Percentiles rank a stretch among this genome's conserved stretches.
Evolutionary conservation across 2,888 invertebrate genomes (phyloP).

Genomic region (Octodonta nipae): DNA sequence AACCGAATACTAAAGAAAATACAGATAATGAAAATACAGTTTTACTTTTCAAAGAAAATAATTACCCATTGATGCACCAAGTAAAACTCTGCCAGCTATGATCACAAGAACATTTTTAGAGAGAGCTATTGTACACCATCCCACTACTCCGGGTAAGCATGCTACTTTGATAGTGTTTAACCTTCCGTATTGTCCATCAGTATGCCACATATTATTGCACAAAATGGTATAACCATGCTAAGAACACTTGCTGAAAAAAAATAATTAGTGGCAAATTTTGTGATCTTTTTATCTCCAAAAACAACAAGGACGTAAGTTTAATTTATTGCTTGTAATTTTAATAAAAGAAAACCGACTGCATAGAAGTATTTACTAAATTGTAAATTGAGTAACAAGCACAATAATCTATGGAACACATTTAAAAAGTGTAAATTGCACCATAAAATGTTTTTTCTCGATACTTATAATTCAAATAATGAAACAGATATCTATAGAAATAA

Average conservation of each 20-base stretch:
- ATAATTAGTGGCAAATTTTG: too few species aligned
- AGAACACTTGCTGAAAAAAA: conserved; percentile 41
- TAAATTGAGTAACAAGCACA: too few species aligned
- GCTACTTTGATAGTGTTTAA: conserved; percentile 43
- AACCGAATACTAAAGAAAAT: conserved; percentile 37
- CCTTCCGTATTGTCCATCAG: conserved; percentile 44
- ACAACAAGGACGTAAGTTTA: too few species aligned
- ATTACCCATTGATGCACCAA: conserved; percentile 42
- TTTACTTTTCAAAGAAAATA: neutral
- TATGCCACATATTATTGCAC: conserved; percentile 40
- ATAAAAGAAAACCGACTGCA: too few species aligned
- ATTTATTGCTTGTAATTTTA: too few species aligned
- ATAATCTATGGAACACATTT: too few species aligned
- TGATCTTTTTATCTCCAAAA: too few species aligned
- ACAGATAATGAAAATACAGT: neutral
- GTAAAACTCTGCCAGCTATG: conserved; percentile 39
- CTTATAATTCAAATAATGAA: too few species aligned
- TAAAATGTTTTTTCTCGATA: too few species aligned
- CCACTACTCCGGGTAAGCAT: conserved; percentile 39
- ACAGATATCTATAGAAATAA: too few species aligned
- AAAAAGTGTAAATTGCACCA: too few species aligned
- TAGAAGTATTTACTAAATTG: too few species aligned
- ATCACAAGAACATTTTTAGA: conserved; percentile 39
- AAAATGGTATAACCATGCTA: conserved; percentile 42
- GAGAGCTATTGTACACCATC: conserved; percentile 43